A percentile compares a stretch with the other conserved stretches of the same genome.
These are phyloP conservation scores for Boleophthalmus pectinirostris DNA, from an alignment of 2,113 vertebrate species.

Conservation along the genomic window DNA sequence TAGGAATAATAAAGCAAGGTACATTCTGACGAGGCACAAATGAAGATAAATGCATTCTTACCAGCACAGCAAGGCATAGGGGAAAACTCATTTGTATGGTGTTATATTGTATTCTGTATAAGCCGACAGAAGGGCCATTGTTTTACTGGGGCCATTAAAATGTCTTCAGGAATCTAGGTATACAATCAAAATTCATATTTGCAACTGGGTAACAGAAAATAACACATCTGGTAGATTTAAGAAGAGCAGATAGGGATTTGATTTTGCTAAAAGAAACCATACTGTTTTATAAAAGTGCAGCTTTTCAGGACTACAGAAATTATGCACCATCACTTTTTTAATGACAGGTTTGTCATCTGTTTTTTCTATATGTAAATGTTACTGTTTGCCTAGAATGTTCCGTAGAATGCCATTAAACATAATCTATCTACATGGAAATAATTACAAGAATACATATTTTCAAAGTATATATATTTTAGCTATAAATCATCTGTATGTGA, in stretches of 20 bases:
- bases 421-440: not conserved
- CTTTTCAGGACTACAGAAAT: not conserved
- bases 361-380: too few relatives aligned
- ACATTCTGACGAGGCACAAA: not conserved
- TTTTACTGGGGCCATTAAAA: not conserved
- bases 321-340: not conserved
- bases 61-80: not conserved
- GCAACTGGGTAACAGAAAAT: not conserved
- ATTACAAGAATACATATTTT: too few relatives aligned
- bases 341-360: not conserved
- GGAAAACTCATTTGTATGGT: not conserved
- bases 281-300: not conserved
- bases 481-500: too few relatives aligned
- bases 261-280: not conserved
- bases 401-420: too few relatives aligned
- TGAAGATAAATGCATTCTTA: not conserved
- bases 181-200: not conserved
- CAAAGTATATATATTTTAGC: not conserved
- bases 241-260: not conserved
- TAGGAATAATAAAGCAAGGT: constrained; percentile 4
- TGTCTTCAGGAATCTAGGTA: not conserved
- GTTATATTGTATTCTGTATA: not conserved
- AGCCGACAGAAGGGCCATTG: not conserved
- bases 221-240: not conserved
- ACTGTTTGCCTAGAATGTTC: too few relatives aligned